Conservation (phyloP, 2,888 invertebrate genomes). For the Silvanus unidentatus region DNA sequence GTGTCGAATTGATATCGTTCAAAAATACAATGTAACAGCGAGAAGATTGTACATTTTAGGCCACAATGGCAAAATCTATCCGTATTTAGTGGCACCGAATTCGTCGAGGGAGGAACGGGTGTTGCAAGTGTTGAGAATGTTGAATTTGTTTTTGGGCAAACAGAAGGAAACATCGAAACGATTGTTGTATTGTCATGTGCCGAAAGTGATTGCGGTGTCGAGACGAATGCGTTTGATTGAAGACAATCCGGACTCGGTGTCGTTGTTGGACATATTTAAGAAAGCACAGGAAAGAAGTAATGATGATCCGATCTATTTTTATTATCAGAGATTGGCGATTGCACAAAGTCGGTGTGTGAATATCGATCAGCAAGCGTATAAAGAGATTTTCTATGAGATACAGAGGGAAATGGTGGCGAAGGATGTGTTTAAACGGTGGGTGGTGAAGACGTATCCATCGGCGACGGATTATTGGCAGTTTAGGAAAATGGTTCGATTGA, state of each 20-base stretch:
- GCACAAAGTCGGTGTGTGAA: constrained; percentile 87
- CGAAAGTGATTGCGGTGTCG: constrained; percentile 89
- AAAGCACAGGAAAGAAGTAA: constrained; percentile 68
- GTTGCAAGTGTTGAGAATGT: constrained; percentile 84
- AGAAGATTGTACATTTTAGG: constrained; percentile 81
- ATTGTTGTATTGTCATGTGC: constrained; percentile 90
- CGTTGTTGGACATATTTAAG: constrained; percentile 87
- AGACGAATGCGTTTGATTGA: constrained; percentile 94
- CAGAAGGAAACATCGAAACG: constrained; percentile 92
- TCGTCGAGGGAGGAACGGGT: constrained; percentile 89
- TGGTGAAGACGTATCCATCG: constrained; percentile 78
- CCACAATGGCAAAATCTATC: constrained; percentile 90
- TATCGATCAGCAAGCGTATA: constrained; percentile 80
- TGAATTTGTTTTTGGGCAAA: constrained; percentile 89
- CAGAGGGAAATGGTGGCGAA: constrained; percentile 85
- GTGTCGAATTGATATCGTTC: constrained; percentile 93
- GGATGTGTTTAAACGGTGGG: constrained; percentile 84
- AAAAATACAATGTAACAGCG: constrained; percentile 91
- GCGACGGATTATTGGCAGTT: constrained; percentile 98
- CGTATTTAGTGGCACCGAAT: constrained; percentile 91
- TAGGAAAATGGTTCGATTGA: constrained; percentile 78
- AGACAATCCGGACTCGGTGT: constrained; percentile 89
- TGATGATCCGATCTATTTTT: constrained; percentile 84
- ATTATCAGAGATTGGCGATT: constrained; percentile 85
- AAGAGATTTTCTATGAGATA: constrained; percentile 85